phyloP scores from a whole-genome alignment of 2,113 vertebrate species.

The Dipodomys stephensi region DNA sequence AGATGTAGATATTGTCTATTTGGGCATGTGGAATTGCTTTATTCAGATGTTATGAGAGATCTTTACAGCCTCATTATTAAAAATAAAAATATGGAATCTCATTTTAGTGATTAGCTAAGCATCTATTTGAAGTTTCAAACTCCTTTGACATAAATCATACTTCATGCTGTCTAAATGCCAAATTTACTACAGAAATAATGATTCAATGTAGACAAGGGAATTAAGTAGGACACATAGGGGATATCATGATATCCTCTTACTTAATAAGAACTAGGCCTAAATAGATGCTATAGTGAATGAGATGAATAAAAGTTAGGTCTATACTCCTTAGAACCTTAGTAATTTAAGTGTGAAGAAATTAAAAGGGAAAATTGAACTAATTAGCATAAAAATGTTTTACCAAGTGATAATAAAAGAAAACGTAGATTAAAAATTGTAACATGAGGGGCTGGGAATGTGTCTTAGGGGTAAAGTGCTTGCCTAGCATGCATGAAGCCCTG shows the following conservation, averaged over 20 bases:
- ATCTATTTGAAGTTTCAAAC: constrained; percentile 10
- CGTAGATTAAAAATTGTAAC: not conserved
- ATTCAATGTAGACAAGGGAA: not conserved
- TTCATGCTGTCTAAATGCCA: not conserved
- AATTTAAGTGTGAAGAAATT: not conserved
- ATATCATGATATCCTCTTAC: not conserved
- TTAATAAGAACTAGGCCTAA: not conserved
- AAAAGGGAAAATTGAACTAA: constrained; percentile 20
- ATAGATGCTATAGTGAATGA: not conserved
- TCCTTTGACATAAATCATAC: not conserved
- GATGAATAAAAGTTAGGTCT: not conserved
- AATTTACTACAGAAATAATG: not conserved
- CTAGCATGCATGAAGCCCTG: too few species aligned
- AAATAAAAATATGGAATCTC: not conserved
- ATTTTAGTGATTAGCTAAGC: not conserved
- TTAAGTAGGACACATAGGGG: not conserved
- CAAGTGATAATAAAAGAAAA: not conserved
- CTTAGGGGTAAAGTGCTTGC: too few species aligned
- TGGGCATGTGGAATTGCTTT: not conserved
- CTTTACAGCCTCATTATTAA: not conserved
- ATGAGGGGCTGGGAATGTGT: not conserved
- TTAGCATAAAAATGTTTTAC: not conserved
- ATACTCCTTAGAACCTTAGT: not conserved
- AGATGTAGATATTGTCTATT: not conserved
- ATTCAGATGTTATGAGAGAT: not conserved